Base-by-base conservation (phyloP, 2,113 vertebrate species). In the Opisthocomus hoazin region DNA sequence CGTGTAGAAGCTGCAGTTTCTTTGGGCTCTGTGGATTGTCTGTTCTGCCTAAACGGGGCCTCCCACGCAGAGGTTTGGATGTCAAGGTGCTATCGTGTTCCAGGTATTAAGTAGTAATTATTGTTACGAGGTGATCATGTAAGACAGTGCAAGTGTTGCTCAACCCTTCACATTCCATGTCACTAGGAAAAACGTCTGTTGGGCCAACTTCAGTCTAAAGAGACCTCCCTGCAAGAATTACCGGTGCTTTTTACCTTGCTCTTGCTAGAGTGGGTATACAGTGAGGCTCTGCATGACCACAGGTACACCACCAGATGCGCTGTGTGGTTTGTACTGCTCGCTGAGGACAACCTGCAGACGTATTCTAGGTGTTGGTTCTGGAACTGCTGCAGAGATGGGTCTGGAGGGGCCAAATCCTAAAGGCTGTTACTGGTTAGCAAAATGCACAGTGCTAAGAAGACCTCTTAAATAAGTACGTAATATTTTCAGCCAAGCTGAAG, bases 41-140 rank as follows among this genome's bases (percentile, higher is more conserved):
- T 94, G 82, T 86, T 96, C 65, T 56, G 78, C 81, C 90, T 94
- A 60, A 93, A 80, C n/a, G 94, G 66, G 65, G 86, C 77, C 84
- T 96, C 86, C 92, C 86, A 91, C 65, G 1, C 73, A 27, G 63
- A 82, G 83, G 41, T 45, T 89, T 95, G 83, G 75, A 76, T 93
- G 84, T 92, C 85, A 74, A 90, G 87, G 53, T 78, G 53, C 73
- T 87, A 63, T 74, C 60, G 7, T 30, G 41, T 90, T 91, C 78
- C 61, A 68, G 57, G 36, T 87, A 37, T 78, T 90, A 88, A 91
- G 78, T 58, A 61, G 90, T 87, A 68, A 92, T 96, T 91, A 89
- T 23, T 77, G 45, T 58, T 91, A 37, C 22, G 32, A 61, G 74
- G 65, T 76, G 73, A 94, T 93, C 77, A 50, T 19, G 5, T 34